Base-by-base conservation (phyloP, 92 coral and sea anemone species). In the Actinernus sp. region DNA sequence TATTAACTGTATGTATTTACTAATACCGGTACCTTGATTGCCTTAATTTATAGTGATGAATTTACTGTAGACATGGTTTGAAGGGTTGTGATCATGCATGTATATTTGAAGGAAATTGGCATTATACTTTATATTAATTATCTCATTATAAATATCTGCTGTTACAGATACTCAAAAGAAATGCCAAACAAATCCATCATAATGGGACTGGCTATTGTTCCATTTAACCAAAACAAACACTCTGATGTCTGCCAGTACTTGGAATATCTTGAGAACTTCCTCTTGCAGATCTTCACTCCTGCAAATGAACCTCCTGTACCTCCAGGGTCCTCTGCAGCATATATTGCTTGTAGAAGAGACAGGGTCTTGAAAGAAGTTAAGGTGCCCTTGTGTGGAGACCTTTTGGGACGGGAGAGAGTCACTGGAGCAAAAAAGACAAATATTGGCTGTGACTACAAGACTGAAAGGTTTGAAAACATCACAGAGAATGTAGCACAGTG, bases 241-340 rank as follows among this genome's bases (percentile, higher is more conserved):
- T 71, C 94, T 1, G 83, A 82, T 65, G 94, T 82, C 1, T 81
- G 78, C 48, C 73, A 81, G 50, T 87, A 81, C 31, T 74, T 81
- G 9, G 63, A 87, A 31, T 76, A 73, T 3, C 14, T 74, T 26
- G 71, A 80, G 58, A 27, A 74, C 10, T 61, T 73, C 26, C 49
- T 81, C 17, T 22, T 36, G 13, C 73, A 75, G 4, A 44, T 70
- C 31, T 58, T 55, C 61, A 58, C 8, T 9, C 76, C 59, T 4
- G 64, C 65, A 53, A 68, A 38, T 58, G 37, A 56, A 44, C 58
- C 36, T 43, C 61, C 55, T 7, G 27, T 45, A 2, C 10, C 33
- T 8, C 41, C 18, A 26, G 18, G 21, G 21, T n/a, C 23, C 9
- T 43, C 40, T 45, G 47, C 37, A 20, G 41, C 47, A 22, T 1